Evolutionary conservation across 2,797 vertebrate genomes (phyloP), one percentile per base, ranked within the genome.

Genomic region (Novumbra hubbsi): DNA sequence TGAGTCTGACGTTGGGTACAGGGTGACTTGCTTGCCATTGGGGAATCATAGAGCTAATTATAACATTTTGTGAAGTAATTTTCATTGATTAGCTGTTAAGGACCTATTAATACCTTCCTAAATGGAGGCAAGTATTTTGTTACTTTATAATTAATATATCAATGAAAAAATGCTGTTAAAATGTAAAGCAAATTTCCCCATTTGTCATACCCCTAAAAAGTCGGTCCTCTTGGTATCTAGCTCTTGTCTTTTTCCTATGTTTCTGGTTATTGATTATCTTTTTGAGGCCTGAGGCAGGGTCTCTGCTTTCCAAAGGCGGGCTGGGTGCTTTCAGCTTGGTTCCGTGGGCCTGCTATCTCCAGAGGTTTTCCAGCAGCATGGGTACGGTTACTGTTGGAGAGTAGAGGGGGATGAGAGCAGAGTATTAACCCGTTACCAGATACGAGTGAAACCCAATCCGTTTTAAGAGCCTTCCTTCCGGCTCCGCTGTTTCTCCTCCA

Each of bases 261-360:
- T 87, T 81, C 77, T 83, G 85, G 78, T 82, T 85, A 91, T 90
- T 86, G 88, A 91, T 89, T 89, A 87, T 88, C 83, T 86, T 80
- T 74, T 27, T 28, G 7, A 32, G 73, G 66, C 62, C 83, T 48
- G 70, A 73, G 80, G 73, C 82, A 73, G 67, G 8, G 21, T 84
- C 79, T 70, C 63, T 45, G 41, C 16, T 76, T 32, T 21, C 62
- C 32, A 52, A 70, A 70, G 68, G 4, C 11, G 9, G 57, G 12
- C 30, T 69, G 64, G 38, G 66, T 64, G 69, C 85, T 76, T 83
- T 72, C 70, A 69, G 80, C 80, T 71, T 49, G 17, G 16, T 84
- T 86, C 81, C 87, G 86, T 89, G 87, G 85, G 75, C 81, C 83
- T 57, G 81, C 78, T 85, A 84, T 84, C 89, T 89, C 88, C 73